These are phyloP conservation scores for Ceraclea dissimilis DNA, from an alignment of 2,888 invertebrate genomes.

Conservation along the genomic window DNA sequence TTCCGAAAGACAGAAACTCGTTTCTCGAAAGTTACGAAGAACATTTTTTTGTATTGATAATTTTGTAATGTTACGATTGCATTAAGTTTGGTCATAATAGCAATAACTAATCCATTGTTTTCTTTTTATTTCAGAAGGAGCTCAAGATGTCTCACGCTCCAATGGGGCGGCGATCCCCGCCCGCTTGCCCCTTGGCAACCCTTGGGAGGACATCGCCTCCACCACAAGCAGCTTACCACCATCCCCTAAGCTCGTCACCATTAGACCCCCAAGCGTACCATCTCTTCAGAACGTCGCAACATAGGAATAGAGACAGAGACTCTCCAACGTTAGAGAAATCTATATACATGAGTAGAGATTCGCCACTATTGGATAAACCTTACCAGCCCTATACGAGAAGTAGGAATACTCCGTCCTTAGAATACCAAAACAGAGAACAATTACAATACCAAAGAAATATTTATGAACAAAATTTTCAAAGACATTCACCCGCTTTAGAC, in stretches of 20 bases:
- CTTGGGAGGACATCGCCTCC: slow-evolving; percentile 46
- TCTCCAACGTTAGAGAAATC: slow-evolving; percentile 19
- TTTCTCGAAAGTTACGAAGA: too few species aligned
- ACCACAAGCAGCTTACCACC: slow-evolving; percentile 24
- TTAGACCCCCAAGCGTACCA: slow-evolving; percentile 41
- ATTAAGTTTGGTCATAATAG: too few species aligned
- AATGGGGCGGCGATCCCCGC: slow-evolving; percentile 34
- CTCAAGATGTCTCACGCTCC: slow-evolving; percentile 17
- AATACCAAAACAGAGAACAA: slow-evolving; percentile 21
- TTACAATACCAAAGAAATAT: slow-evolving; percentile 18
- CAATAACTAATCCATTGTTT: too few species aligned
- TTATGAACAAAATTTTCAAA: slow-evolving; percentile 16
- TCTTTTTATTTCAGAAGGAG: slow-evolving; percentile 6
- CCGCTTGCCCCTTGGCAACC: slow-evolving; percentile 53
- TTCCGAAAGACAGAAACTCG: too few species aligned
- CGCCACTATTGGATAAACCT: slow-evolving; percentile 15
- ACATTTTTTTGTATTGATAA: too few species aligned
- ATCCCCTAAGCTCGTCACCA: slow-evolving; percentile 37
- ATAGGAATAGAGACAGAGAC: slow-evolving; percentile 14
- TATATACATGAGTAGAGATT: slow-evolving; percentile 24
- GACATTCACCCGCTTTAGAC: slow-evolving; percentile 23
- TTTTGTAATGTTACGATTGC: too few species aligned
- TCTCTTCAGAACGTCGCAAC: slow-evolving; percentile 38
- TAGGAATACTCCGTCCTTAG: slow-evolving; percentile 22
- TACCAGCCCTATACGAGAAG: slow-evolving; percentile 28